These are phyloP conservation scores for Germaria angustata DNA, from an alignment of 2,888 invertebrate species.

Conservation along the genomic window DNA sequence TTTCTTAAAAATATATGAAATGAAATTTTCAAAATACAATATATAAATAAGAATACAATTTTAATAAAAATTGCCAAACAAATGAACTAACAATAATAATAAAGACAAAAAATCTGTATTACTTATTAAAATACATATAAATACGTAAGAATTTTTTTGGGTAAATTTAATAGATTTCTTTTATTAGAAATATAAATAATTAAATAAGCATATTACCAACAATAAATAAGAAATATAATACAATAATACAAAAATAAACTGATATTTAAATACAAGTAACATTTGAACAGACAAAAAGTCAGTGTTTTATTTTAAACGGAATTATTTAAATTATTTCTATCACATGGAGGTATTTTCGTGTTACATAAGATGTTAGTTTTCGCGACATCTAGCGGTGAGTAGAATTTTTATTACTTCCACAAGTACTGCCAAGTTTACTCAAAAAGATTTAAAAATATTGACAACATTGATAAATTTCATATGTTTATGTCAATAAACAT, in stretches of 20 bases:
- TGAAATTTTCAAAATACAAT: constrained; percentile 37
- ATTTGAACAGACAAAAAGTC: constrained; percentile 42
- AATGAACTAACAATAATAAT: constrained; percentile 3
- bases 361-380: no score
- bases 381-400: no score
- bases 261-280: constrained; percentile 39
- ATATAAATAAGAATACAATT: constrained; percentile 20
- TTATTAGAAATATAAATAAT: not conserved
- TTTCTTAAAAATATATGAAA: constrained; percentile 34
- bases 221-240: constrained; percentile 43
- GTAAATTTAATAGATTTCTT: constrained; percentile 25
- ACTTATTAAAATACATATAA: constrained; percentile 6
- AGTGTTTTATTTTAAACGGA: constrained; percentile 42
- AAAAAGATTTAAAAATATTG: no score
- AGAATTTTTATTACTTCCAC: no score
- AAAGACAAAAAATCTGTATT: constrained; percentile 26
- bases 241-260: constrained; percentile 40
- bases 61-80: constrained; percentile 54
- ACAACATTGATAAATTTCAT: no score
- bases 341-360: no score
- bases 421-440: no score
- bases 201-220: constrained; percentile 7
- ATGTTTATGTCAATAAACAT: no score
- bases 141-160: constrained; percentile 36
- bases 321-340: no score